phyloP scores from a whole-genome alignment of 2,113 vertebrate genomes.

The Canis aureus region DNA sequence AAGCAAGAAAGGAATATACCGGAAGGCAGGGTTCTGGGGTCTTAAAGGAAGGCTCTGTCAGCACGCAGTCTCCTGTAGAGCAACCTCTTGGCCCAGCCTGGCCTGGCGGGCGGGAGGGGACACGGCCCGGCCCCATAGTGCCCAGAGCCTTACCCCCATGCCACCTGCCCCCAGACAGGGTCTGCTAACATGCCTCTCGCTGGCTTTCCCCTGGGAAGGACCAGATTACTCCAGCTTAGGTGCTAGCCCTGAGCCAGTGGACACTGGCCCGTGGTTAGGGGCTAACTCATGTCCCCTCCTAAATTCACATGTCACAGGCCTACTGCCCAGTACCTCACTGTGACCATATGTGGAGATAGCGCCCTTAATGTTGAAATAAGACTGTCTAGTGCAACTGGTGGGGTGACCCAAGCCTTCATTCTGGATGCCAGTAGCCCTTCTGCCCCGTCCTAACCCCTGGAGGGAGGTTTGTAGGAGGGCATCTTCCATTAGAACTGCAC shows the following conservation, averaged over 20 bases:
- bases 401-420: neutral
- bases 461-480: too few species aligned
- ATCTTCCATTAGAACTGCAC: neutral
- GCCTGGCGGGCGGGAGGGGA: neutral
- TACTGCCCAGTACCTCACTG: neutral
- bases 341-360: neutral
- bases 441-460: neutral
- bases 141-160: neutral
- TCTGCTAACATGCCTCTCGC: neutral
- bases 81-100: neutral
- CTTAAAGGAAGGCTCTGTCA: neutral
- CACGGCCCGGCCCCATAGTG: neutral
- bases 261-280: too few species aligned
- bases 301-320: neutral
- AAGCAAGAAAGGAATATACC: neutral
- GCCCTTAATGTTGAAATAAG: neutral
- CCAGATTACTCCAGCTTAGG: too few species aligned
- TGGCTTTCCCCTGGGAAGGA: neutral
- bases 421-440: too few species aligned
- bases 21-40: neutral
- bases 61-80: too few species aligned
- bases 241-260: neutral
- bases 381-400: neutral
- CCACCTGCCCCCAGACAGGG: rapidly evolving
- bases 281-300: neutral